phyloP scores from a whole-genome alignment of 1,140 invertebrate species.

The Zaprionus ornatus region DNA sequence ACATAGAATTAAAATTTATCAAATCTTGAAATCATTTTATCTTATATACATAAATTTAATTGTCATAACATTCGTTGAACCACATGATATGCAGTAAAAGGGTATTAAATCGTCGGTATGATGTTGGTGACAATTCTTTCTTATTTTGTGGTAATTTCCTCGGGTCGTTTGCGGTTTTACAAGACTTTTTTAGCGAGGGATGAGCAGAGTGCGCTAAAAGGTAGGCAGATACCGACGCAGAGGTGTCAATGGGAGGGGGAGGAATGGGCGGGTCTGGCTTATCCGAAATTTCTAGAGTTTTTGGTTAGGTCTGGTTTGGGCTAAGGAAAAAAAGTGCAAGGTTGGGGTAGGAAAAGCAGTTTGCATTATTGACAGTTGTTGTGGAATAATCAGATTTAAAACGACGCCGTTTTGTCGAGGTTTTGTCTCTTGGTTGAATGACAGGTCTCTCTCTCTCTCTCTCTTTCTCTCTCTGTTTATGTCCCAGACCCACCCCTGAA shows the following conservation, averaged over 20 bases:
- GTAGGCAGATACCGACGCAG: neutral
- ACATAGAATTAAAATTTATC: too few relatives aligned
- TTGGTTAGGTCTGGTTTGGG: neutral
- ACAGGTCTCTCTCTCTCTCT: neutral
- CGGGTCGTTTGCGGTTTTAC: constrained; percentile 72
- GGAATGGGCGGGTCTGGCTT: neutral
- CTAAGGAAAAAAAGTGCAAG: neutral
- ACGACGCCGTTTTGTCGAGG: constrained; percentile 61
- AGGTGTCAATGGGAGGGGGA: neutral
- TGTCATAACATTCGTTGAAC: too few relatives aligned
- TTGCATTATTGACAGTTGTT: constrained; percentile 81
- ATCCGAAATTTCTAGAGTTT: constrained; percentile 4
- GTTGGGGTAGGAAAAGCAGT: constrained; percentile 30
- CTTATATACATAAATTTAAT: too few relatives aligned
- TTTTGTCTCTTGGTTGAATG: neutral
- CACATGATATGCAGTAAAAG: neutral
- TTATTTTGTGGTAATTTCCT: constrained; percentile 70
- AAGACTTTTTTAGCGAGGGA: constrained; percentile 4
- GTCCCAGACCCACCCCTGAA: constrained; percentile 8
- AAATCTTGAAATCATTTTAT: too few relatives aligned
- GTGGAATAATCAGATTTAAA: constrained; percentile 82
- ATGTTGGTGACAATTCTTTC: constrained; percentile 56
- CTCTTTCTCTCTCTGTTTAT: constrained; percentile 8
- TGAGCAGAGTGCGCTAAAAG: neutral
- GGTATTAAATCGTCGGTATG: neutral